Conservation (phyloP, 1,140 invertebrate genomes). For the Doryteuthis pealeii region DNA sequence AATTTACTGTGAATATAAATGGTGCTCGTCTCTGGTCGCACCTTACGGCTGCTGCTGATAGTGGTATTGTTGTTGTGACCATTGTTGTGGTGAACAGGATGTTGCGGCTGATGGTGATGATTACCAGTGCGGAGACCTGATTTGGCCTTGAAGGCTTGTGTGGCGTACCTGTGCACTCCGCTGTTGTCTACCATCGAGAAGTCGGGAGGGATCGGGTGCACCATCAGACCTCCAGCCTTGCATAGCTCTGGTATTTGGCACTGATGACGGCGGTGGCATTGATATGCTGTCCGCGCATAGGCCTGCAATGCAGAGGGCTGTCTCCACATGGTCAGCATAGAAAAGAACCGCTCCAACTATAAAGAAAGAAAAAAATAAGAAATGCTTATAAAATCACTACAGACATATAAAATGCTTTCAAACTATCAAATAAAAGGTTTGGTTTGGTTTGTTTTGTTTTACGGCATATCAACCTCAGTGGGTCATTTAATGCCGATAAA, state of each 20-base stretch:
- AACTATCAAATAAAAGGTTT: too few species aligned
- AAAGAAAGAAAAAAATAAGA: too few species aligned
- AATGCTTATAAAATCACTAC: too few species aligned
- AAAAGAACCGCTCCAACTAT: neutral
- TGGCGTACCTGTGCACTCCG: neutral
- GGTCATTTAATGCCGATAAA: too few species aligned
- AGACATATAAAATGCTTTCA: too few species aligned
- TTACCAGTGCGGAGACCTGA: neutral
- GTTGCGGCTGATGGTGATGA: neutral
- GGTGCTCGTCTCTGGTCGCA: too few species aligned
- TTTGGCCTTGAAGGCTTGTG: neutral
- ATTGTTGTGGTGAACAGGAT: too few species aligned
- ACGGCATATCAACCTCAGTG: too few species aligned
- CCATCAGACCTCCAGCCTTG: conserved; percentile 1
- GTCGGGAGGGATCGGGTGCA: conserved; percentile 3
- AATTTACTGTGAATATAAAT: neutral
- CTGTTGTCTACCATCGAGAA: neutral
- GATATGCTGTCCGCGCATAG: neutral
- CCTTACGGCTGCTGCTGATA: too few species aligned
- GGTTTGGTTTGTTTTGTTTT: too few species aligned
- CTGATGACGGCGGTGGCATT: neutral
- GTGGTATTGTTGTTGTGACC: too few species aligned
- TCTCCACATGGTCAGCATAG: conserved; percentile 8
- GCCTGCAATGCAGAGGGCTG: conserved; percentile 3
- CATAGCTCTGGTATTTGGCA: neutral